Evolutionary conservation across 1,140 invertebrate species (phyloP).

Genomic region (Euwallacea fornicatus): DNA sequence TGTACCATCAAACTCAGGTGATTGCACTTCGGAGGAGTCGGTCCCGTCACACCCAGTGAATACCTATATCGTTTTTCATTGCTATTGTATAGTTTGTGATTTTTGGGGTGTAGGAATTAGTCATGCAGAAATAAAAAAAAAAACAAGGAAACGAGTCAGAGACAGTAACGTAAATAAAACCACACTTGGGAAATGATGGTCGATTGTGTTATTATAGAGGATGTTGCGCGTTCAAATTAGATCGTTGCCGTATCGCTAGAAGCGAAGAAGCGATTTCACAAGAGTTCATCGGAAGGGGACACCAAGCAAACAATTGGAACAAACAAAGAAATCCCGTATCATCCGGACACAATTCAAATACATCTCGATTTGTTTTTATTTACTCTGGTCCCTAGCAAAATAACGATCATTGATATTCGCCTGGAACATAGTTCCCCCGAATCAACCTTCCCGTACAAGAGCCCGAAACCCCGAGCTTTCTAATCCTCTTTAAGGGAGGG

Average conservation of each 20-base stretch:
- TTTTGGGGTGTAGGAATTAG: conserved; percentile 33
- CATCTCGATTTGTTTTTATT: conserved; percentile 7
- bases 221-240: conserved; percentile 5
- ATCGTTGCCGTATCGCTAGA: not conserved
- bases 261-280: not conserved
- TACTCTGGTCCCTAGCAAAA: conserved; percentile 3
- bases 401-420: conserved; percentile 10
- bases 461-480: not conserved
- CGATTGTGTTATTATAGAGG: conserved; percentile 17
- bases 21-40: conserved; percentile 31
- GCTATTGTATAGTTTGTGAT: conserved; percentile 30
- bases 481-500: conserved; percentile 8
- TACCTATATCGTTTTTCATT: conserved; percentile 21
- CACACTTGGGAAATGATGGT: conserved; percentile 19
- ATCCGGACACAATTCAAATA: not conserved
- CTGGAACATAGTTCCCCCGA: not conserved
- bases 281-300: not conserved
- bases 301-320: not conserved
- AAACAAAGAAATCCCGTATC: conserved; percentile 6
- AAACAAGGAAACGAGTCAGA: conserved; percentile 8
- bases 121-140: conserved; percentile 28
- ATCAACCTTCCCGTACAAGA: conserved; percentile 1
- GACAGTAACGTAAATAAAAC: conserved; percentile 31
- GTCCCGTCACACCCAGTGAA: conserved; percentile 33
- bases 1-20: conserved; percentile 17